These are phyloP conservation scores for Lepas anatifera DNA, from an alignment of 2,888 invertebrate genomes.

Conservation along the genomic window DNA sequence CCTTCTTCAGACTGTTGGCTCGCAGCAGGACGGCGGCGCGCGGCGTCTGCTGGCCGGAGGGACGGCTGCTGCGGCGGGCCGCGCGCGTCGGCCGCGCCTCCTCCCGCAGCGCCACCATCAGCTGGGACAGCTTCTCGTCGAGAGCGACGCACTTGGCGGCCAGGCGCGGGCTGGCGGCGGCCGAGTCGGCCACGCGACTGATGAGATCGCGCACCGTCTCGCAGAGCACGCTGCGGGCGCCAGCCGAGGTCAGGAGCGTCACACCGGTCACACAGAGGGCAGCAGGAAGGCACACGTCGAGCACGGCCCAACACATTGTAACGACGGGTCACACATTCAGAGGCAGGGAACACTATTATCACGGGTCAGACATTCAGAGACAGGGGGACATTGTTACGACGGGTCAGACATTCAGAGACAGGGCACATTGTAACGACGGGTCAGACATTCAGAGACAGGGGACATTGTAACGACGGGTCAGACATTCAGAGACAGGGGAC, in stretches of 20 bases:
- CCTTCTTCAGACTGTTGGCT: constrained; percentile 71
- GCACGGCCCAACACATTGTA: no score
- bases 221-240: constrained; percentile 51
- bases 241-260: no score
- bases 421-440: no score
- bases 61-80: not conserved
- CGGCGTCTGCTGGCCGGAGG: not conserved
- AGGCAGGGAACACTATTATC: no score
- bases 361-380: no score
- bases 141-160: constrained; percentile 56
- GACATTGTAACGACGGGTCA: no score
- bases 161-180: constrained; percentile 31
- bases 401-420: no score
- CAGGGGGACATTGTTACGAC: no score
- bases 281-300: no score
- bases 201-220: constrained; percentile 67
- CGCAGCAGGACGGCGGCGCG: constrained; percentile 32
- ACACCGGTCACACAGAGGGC: not conserved
- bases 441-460: no score
- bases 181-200: constrained; percentile 36
- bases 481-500: no score
- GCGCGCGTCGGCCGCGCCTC: constrained; percentile 36
- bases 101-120: constrained; percentile 59
- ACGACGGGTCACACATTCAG: no score
- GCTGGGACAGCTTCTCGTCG: constrained; percentile 58